A percentile compares a stretch with the other conserved stretches of the same genome.
phyloP scores from a whole-genome alignment of 1,140 invertebrate species.

The Sarcophaga bullata region DNA sequence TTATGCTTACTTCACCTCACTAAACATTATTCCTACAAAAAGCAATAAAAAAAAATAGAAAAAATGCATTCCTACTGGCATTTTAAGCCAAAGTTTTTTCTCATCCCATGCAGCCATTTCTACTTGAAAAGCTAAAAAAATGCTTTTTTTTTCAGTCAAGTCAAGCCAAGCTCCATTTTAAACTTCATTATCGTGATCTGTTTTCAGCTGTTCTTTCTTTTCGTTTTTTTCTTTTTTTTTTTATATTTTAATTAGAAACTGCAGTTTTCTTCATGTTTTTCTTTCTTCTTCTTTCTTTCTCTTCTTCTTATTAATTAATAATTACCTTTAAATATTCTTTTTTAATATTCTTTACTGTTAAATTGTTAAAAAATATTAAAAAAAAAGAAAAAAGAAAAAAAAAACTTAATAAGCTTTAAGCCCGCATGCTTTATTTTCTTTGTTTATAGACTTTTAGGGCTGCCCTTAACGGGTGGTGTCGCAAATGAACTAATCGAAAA shows the following conservation, averaged over 20 bases:
- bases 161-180: not conserved
- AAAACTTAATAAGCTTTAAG: no score
- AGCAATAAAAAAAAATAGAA: not conserved
- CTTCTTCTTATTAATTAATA: no score
- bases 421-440: no score
- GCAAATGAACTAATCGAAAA: no score
- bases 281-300: no score
- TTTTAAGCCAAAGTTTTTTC: not conserved
- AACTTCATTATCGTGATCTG: not conserved
- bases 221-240: not conserved
- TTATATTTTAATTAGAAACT: not conserved
- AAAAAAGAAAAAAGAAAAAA: no score
- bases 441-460: no score
- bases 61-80: conserved; percentile 7
- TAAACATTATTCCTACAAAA: not conserved
- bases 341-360: no score
- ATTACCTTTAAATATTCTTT: no score
- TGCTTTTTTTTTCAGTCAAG: not conserved
- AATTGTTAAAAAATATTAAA: no score
- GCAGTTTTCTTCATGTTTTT: not conserved
- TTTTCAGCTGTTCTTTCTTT: not conserved
- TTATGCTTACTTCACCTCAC: not conserved
- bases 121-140: not conserved
- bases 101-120: not conserved
- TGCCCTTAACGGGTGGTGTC: no score